Evolutionary conservation across 2,113 vertebrate species (phyloP).

Genomic region (Gorsachius goisagi): DNA sequence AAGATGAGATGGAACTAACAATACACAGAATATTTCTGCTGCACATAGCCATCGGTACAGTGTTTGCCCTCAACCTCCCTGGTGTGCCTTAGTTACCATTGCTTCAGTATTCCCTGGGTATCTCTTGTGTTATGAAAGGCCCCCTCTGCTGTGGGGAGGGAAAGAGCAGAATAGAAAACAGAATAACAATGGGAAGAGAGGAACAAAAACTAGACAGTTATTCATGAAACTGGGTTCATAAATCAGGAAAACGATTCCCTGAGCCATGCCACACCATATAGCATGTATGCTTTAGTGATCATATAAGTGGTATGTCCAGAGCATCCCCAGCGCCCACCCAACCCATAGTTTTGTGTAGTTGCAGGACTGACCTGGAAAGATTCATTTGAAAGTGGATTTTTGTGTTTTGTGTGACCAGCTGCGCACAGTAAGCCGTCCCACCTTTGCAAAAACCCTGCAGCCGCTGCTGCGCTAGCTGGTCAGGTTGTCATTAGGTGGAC

Average conservation of each 20-base stretch:
- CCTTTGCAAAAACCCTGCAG: not conserved
- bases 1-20: slow-evolving; percentile 3
- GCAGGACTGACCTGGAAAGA: not conserved
- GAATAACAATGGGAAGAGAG: slow-evolving; percentile 16
- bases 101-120: slow-evolving; percentile 44
- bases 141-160: not conserved
- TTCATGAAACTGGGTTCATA: not conserved
- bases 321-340: not conserved
- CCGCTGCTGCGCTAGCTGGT: not conserved
- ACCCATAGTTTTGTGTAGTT: not conserved
- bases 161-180: slow-evolving; percentile 25
- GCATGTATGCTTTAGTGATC: not conserved
- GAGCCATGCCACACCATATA: not conserved
- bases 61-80: not conserved
- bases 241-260: not conserved
- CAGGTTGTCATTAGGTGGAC: not conserved
- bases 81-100: slow-evolving; percentile 20
- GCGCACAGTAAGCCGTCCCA: not conserved
- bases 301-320: not conserved
- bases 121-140: slow-evolving; percentile 13
- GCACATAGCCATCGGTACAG: not conserved
- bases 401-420: not conserved
- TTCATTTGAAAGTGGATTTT: not conserved
- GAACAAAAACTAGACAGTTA: not conserved
- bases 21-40: slow-evolving; percentile 44